Evolutionary conservation across 2,113 vertebrate species (phyloP).

Genomic region (Felis catus): F.catus_Fca126_mat1.0 CM031424.1:60918501-60919000

Average conservation of each 20-base stretch:
- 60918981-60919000: neutral
- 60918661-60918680: neutral
- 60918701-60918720: neutral
- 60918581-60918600: neutral
- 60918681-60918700: neutral
- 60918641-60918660: neutral
- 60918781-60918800: neutral
- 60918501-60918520: neutral
- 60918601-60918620: neutral
- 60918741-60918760: fast-evolving
- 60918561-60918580: neutral
- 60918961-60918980: neutral
- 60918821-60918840: neutral
- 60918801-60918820: neutral
- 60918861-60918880: neutral
- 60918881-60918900: neutral
- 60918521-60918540: neutral
- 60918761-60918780: neutral
- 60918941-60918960: neutral
- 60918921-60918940: neutral
- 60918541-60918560: neutral
- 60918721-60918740: neutral
- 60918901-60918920: neutral
- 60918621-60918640: neutral
- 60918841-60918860: slow-evolving; percentile 6